These are phyloP conservation scores for Calliopum simillimum DNA, from an alignment of 2,888 invertebrate genomes.

Conservation along the genomic window DNA sequence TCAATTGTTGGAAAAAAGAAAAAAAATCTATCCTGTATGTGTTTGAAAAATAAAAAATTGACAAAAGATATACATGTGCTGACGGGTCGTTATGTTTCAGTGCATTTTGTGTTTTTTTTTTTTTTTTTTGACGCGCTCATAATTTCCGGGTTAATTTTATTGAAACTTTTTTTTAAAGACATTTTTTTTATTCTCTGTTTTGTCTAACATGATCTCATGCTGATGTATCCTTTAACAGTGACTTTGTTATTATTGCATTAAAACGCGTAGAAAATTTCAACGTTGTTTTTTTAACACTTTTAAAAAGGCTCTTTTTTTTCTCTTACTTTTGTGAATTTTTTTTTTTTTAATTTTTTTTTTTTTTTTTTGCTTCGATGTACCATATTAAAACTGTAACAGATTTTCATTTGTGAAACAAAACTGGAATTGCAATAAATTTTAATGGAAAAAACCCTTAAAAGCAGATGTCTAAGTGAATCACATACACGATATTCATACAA, in stretches of 20 bases:
- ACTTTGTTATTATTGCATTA: slow-evolving; percentile 18
- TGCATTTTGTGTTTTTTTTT: slow-evolving; percentile 36
- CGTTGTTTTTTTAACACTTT: not conserved
- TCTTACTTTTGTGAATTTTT: slow-evolving; percentile 30
- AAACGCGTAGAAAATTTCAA: not conserved
- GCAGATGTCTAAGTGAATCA: not conserved
- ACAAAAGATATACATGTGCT: slow-evolving; percentile 45
- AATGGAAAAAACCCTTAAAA: slow-evolving; percentile 52
- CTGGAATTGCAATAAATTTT: slow-evolving; percentile 63
- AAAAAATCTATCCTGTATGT: slow-evolving; percentile 44
- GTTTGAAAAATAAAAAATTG: slow-evolving; percentile 41
- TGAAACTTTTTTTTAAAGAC: slow-evolving; percentile 46
- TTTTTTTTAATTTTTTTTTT: not conserved
- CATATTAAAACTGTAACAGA: slow-evolving; percentile 48
- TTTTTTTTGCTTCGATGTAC: slow-evolving; percentile 14
- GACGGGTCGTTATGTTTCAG: slow-evolving; percentile 48
- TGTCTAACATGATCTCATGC: slow-evolving; percentile 25
- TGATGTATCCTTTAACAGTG: slow-evolving; percentile 1
- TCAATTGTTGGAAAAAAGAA: slow-evolving; percentile 61
- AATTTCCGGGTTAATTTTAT: slow-evolving; percentile 54
- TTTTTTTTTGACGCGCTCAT: slow-evolving; percentile 50
- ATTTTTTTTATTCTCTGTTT: slow-evolving; percentile 37
- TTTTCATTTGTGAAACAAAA: slow-evolving; percentile 50
- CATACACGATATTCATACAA: not conserved
- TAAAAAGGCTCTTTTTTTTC: slow-evolving; percentile 1